Evolutionary conservation across 2,113 vertebrate species (phyloP).

Genomic region (Ceyx melanurus): DNA sequence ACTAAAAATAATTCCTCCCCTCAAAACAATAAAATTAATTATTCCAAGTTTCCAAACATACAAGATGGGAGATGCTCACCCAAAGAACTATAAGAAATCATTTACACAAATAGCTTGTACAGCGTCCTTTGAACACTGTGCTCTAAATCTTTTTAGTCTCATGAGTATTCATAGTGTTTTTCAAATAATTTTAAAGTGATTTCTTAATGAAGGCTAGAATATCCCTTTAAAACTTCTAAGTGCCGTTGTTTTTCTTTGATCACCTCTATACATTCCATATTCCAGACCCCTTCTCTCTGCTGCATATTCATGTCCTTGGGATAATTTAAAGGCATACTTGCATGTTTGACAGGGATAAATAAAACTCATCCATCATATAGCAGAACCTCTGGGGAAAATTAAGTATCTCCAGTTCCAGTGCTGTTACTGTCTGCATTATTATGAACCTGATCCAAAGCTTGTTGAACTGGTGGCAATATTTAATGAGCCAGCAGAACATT

Average conservation of each 20-base stretch:
- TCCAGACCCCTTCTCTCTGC: conserved; percentile 21
- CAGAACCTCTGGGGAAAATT: conserved; percentile 41
- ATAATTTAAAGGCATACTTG: conserved; percentile 54
- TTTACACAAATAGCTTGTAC: conserved; percentile 28
- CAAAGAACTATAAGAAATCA: conserved; percentile 3
- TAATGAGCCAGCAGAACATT: not conserved
- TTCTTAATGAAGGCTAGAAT: conserved; percentile 60
- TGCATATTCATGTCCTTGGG: conserved; percentile 53
- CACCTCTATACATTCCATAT: conserved; percentile 29
- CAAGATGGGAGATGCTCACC: not conserved
- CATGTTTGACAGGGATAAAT: conserved; percentile 59
- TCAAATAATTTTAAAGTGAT: conserved; percentile 28
- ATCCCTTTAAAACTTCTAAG: conserved; percentile 60
- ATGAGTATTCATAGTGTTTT: conserved; percentile 56
- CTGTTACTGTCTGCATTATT: not conserved
- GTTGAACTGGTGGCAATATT: not conserved
- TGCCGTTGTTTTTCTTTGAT: conserved; percentile 54
- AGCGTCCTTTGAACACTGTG: conserved; percentile 13
- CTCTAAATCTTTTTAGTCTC: conserved; percentile 46
- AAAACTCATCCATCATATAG: conserved; percentile 47
- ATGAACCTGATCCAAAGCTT: not conserved
- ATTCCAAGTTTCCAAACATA: not conserved
- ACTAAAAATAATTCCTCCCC: not conserved
- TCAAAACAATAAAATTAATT: fast-evolving
- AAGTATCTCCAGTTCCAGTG: not conserved